phyloP scores from a whole-genome alignment of 1,140 invertebrate species.

The Proales similis region DNA sequence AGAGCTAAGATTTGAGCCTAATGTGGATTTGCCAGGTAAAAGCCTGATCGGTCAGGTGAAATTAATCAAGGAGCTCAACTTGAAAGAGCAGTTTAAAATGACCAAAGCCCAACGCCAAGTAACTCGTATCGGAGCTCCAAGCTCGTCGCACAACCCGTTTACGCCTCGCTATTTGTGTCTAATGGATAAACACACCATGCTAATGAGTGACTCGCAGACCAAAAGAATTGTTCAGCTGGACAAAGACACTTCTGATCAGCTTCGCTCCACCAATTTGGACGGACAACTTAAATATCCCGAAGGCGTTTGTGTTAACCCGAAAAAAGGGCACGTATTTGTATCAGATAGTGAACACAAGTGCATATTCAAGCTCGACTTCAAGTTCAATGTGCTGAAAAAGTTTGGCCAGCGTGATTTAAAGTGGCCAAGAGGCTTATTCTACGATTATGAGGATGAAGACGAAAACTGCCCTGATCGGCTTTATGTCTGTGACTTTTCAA shows the following conservation, averaged over 20 bases:
- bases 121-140: constrained; percentile 2
- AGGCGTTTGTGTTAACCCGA: constrained; percentile 33
- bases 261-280: constrained; percentile 30
- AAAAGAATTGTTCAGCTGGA: constrained; percentile 13
- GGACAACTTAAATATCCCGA: constrained; percentile 26
- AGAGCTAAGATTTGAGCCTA: constrained; percentile 34
- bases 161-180: constrained; percentile 1
- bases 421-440: constrained; percentile 33
- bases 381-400: constrained; percentile 23
- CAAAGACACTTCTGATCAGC: constrained; percentile 6
- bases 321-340: constrained; percentile 19
- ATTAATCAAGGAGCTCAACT: constrained; percentile 17
- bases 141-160: constrained; percentile 2
- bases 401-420: constrained; percentile 26
- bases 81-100: constrained; percentile 24
- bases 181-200: background rate
- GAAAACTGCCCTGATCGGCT: constrained; percentile 1
- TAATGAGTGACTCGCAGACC: constrained; percentile 32
- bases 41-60: constrained; percentile 17
- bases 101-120: constrained; percentile 12
- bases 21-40: constrained; percentile 17
- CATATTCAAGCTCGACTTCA: constrained; percentile 35
- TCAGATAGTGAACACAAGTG: constrained; percentile 25
- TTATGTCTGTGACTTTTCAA: constrained; percentile 30
- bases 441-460: constrained; percentile 31